phyloP scores from a whole-genome alignment of 2,888 invertebrate genomes.

The Cheilosia scutellata region DNA sequence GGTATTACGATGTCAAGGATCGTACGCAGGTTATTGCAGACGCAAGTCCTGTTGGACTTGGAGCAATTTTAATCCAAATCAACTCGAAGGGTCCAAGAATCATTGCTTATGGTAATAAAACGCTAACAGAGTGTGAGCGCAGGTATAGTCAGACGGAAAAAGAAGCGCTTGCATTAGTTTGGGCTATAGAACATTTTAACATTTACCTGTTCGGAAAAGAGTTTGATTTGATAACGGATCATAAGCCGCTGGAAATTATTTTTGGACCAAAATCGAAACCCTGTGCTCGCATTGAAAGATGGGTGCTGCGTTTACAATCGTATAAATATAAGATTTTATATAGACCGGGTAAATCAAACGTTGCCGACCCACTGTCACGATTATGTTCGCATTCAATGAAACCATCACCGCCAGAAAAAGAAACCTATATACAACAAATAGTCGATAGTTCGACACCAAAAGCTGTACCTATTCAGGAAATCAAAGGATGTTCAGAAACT shows the following conservation, averaged over 20 bases:
- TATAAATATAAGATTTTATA: constrained; percentile 75
- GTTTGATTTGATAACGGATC: constrained; percentile 79
- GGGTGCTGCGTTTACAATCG: constrained; percentile 77
- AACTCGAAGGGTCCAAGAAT: constrained; percentile 76
- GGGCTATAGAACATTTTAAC: constrained; percentile 76
- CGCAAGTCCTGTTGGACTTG: constrained; percentile 80
- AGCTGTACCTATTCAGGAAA: constrained; percentile 26
- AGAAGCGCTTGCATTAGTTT: constrained; percentile 77
- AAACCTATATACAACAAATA: constrained; percentile 31
- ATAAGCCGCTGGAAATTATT: constrained; percentile 79
- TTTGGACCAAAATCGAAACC: constrained; percentile 76
- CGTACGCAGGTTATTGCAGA: constrained; percentile 79
- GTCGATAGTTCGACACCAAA: constrained; percentile 29
- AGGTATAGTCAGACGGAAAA: constrained; percentile 77
- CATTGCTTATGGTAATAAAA: constrained; percentile 82
- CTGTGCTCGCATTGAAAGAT: constrained; percentile 77
- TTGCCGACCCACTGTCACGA: constrained; percentile 78
- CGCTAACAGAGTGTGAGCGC: constrained; percentile 78
- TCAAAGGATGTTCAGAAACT: constrained; percentile 6
- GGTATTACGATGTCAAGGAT: constrained; percentile 77
- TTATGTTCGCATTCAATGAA: constrained; percentile 30
- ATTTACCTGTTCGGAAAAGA: constrained; percentile 81
- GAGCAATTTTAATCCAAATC: constrained; percentile 79
- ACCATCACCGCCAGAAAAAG: not conserved
- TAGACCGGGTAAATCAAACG: constrained; percentile 77